Base-by-base conservation (phyloP, 1,140 invertebrate species). In the Bombus waltoni region DNA sequence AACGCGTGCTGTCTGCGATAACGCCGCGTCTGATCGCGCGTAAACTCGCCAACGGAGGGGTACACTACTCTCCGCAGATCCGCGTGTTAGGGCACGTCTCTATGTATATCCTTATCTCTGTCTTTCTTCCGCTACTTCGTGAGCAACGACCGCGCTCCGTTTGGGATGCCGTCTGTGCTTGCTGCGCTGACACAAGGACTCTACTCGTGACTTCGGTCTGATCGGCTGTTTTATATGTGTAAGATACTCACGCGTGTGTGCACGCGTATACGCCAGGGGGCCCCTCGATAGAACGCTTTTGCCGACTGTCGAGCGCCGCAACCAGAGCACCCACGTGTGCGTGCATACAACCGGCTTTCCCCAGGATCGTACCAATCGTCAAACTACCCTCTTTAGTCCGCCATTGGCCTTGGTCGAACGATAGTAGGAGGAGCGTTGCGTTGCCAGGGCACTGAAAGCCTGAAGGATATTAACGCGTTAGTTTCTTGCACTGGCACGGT, bases 131-230 rank as follows among this genome's bases (percentile, higher is more conserved):
- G 1, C 11, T 71, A 47, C 10, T 42, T 15, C 42, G 15, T 44
- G 71, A 73, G n/a, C n/a, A 71, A 38, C 44, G 79, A 57, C 18
- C 68, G n/a, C 80, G 35, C 18, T 40, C 72, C 85, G 73, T 83
- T 82, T 65, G 1, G 28, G 35, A 70, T 35, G 40, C 59, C 44
- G 73, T 72, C 47, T 87, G 85, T 57, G 66, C 35, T 35, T 81
- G 40, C 47, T 32, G 22, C 70, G 76, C 79, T 85, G 81, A 88
- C 87, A 88, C 87, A 68, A 88, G 79, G 62, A 11, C 25, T 77
- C 73, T 82, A 82, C 87, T 89, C 89, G 65, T 89, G 79, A 74
- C 85, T 81, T 66, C 71, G 79, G 57, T n/a, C 68, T 65, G 65
- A 79, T 76, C 84, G 71, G 10, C 70, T 44, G 70, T 84, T 74